Conservation (phyloP, 2,113 vertebrate genomes). For the Dicentrarchus labrax region DNA sequence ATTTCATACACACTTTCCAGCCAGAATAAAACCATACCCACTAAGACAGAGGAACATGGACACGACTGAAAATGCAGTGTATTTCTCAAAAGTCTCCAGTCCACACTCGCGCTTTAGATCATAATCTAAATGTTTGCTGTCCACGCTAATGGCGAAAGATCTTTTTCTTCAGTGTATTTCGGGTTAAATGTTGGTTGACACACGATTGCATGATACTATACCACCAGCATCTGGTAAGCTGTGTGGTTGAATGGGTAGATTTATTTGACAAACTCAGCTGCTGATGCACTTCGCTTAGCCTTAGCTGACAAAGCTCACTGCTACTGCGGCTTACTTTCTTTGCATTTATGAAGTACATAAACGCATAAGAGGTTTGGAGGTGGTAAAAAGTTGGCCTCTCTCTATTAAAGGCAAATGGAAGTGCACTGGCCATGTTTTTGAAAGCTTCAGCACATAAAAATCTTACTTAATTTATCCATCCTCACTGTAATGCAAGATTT, state of each 20-base stretch:
- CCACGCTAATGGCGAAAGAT: not conserved
- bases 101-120: not conserved
- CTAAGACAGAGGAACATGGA: not conserved
- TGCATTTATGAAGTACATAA: not conserved
- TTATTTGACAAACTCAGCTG: conserved; percentile 18
- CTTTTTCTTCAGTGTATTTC: not conserved
- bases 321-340: conserved; percentile 2
- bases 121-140: conserved; percentile 11
- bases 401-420: not conserved
- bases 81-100: not conserved
- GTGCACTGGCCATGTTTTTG: not conserved
- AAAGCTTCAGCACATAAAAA: conserved; percentile 4
- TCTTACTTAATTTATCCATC: not conserved
- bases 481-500: not conserved
- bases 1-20: not conserved
- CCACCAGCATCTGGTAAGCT: conserved; percentile 17
- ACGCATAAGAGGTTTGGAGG: conserved; percentile 3
- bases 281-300: not conserved
- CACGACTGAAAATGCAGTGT: not conserved
- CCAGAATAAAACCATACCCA: not conserved
- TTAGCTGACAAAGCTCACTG: not conserved
- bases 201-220: not conserved
- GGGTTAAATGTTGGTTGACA: conserved; percentile 9
- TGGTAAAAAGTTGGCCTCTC: conserved; percentile 15
- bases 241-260: conserved; percentile 22